Conservation (phyloP, 2,888 invertebrate genomes). For the Troilus luridus region DNA sequence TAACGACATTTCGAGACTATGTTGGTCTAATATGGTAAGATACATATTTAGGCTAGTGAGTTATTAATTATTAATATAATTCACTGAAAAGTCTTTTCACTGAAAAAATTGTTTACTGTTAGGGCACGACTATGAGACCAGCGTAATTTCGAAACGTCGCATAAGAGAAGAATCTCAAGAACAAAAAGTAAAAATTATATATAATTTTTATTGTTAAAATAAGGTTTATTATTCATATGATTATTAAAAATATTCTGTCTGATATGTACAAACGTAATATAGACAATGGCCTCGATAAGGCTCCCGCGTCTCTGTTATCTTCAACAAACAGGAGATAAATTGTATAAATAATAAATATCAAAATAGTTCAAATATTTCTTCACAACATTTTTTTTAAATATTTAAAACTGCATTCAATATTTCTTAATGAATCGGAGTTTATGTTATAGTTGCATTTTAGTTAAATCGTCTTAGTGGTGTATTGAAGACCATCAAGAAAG, state of each 20-base stretch:
- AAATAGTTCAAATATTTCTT: slow-evolving; percentile 10
- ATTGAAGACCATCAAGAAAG: too few species aligned
- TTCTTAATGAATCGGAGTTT: background rate
- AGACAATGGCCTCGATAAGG: slow-evolving; percentile 1
- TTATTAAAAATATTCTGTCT: background rate
- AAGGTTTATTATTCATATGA: background rate
- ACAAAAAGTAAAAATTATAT: background rate
- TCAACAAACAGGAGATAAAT: slow-evolving; percentile 22
- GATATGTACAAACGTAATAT: background rate
- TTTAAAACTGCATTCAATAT: background rate
- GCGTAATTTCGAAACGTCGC: too few species aligned
- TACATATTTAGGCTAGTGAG: too few species aligned
- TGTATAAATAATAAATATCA: slow-evolving; percentile 27
- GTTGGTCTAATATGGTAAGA: too few species aligned
- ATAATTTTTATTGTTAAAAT: background rate
- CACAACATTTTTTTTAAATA: background rate
- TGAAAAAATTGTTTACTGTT: too few species aligned
- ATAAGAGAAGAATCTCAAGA: too few species aligned
- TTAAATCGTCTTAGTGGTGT: too few species aligned
- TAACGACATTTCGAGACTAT: too few species aligned
- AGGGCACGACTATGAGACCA: too few species aligned
- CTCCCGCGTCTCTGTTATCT: background rate
- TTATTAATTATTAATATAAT: too few species aligned
- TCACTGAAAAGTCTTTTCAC: too few species aligned
- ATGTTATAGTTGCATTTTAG: too few species aligned